Percentiles rank a stretch among this genome's conserved stretches.
phyloP scores from a whole-genome alignment of 1,140 invertebrate genomes.

The Euschistus heros region DNA sequence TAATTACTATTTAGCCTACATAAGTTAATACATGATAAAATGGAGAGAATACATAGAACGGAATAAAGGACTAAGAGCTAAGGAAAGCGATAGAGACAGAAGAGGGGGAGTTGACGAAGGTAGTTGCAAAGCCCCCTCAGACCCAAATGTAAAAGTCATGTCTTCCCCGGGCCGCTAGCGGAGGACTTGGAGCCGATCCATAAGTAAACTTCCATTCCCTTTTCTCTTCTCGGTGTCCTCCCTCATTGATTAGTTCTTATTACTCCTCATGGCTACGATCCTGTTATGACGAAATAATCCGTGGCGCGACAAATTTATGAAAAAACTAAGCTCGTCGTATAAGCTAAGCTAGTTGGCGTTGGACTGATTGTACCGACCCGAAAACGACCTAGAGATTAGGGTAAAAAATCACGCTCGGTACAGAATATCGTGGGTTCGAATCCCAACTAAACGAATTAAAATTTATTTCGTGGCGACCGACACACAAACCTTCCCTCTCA shows the following conservation, averaged over 20 bases:
- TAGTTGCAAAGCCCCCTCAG: neutral
- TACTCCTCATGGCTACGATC: too few species aligned
- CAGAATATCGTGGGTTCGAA: too few species aligned
- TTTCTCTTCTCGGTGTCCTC: neutral
- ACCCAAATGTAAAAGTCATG: slow-evolving; percentile 24
- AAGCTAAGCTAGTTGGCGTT: too few species aligned
- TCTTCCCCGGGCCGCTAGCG: slow-evolving; percentile 1
- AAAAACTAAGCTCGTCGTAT: too few species aligned
- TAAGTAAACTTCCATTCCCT: slow-evolving; percentile 2
- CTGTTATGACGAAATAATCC: too few species aligned
- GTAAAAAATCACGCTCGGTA: too few species aligned
- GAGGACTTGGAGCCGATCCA: neutral
- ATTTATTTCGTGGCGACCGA: too few species aligned
- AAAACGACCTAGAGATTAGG: too few species aligned
- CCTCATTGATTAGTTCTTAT: neutral
- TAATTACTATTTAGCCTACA: neutral
- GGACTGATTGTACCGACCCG: too few species aligned
- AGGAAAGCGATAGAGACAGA: neutral
- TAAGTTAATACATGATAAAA: neutral
- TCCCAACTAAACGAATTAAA: too few species aligned
- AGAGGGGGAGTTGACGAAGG: neutral
- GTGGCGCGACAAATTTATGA: too few species aligned
- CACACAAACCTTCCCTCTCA: too few species aligned
- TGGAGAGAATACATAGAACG: neutral
- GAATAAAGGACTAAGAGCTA: neutral